Percentiles rank a stretch among this genome's conserved stretches.
Conservation (phyloP, 2,888 invertebrate genomes). For the Hypercompe scribonia region DNA sequence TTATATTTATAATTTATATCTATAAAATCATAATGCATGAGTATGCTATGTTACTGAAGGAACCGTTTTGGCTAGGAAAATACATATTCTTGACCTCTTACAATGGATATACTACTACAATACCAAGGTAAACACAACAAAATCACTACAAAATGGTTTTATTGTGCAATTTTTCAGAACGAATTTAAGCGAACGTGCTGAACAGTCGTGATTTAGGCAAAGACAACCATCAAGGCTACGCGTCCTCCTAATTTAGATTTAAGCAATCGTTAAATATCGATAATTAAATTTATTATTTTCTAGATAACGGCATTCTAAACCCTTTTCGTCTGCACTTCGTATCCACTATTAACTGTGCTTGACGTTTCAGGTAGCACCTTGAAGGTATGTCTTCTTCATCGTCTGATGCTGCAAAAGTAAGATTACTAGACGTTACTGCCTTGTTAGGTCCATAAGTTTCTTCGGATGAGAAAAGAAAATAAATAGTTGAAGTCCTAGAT, state of each 20-base stretch:
- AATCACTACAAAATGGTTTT: too few species aligned
- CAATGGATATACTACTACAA: too few species aligned
- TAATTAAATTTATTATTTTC: conserved; percentile 57
- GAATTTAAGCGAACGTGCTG: too few species aligned
- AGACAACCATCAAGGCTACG: too few species aligned
- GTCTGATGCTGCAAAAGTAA: conserved; percentile 85
- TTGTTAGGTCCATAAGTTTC: background rate
- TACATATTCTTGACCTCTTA: background rate
- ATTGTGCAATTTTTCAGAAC: too few species aligned
- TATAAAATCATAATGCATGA: background rate
- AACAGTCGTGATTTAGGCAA: too few species aligned
- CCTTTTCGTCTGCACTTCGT: conserved; percentile 93
- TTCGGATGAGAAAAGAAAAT: background rate
- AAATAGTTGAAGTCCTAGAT: background rate
- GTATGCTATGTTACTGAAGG: background rate
- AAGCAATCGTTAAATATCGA: background rate
- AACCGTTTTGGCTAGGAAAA: background rate
- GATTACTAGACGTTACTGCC: background rate
- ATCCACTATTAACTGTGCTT: conserved; percentile 93
- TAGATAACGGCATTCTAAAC: conserved; percentile 81
- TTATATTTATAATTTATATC: background rate
- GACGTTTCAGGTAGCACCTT: conserved; percentile 91
- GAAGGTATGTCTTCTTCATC: conserved; percentile 95
- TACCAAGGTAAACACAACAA: too few species aligned
- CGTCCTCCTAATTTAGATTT: background rate